phyloP scores from a whole-genome alignment of 1,140 invertebrate species.

The Physella acuta region DNA sequence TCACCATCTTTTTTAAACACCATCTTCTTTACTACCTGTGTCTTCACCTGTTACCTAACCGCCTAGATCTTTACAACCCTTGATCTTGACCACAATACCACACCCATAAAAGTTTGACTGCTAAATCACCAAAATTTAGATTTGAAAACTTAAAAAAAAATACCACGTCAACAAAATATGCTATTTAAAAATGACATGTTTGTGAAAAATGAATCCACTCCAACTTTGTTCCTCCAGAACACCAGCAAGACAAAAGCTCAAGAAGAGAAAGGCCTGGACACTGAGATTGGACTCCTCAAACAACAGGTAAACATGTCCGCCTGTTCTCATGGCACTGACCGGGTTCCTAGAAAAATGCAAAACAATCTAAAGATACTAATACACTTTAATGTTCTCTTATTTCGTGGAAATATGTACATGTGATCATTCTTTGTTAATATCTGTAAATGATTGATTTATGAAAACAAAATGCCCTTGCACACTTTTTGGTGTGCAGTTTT shows the following conservation, averaged over 20 bases:
- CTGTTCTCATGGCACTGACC: too few species aligned
- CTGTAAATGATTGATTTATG: too few species aligned
- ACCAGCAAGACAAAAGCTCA: neutral
- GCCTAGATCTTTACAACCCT: too few species aligned
- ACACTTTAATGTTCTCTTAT: too few species aligned
- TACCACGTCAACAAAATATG: neutral
- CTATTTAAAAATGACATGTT: neutral
- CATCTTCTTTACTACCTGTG: too few species aligned
- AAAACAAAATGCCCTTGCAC: too few species aligned
- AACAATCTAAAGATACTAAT: too few species aligned
- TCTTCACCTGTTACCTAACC: too few species aligned
- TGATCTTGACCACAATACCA: neutral
- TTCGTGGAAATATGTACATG: too few species aligned
- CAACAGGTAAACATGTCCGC: slow-evolving; percentile 4
- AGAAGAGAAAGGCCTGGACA: neutral
- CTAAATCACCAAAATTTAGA: neutral
- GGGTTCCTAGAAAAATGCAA: too few species aligned
- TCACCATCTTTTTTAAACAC: neutral
- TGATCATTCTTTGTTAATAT: too few species aligned
- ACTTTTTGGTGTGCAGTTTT: too few species aligned
- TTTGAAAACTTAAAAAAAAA: neutral
- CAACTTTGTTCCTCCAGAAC: neutral
- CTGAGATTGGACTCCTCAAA: slow-evolving; percentile 4
- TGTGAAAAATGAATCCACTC: neutral
- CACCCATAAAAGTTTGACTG: neutral